Evolutionary conservation across 2,797 vertebrate species (phyloP).

Genomic region (Orestias chungarensis): DNA sequence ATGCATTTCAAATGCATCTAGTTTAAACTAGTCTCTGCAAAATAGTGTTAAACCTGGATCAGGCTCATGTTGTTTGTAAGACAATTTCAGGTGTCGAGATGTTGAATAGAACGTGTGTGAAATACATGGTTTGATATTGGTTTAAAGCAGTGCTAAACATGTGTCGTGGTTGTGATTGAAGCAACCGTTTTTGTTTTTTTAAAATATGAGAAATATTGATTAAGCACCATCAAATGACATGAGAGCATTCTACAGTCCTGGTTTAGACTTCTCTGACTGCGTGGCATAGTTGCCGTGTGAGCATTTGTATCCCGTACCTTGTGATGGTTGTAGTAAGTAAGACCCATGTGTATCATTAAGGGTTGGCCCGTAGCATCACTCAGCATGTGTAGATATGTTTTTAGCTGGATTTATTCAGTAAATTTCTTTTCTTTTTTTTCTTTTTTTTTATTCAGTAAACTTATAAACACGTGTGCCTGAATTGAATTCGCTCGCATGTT

Average conservation of each 20-base stretch:
- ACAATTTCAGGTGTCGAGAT: not conserved
- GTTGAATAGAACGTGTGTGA: not conserved
- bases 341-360: constrained; percentile 3
- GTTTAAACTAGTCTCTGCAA: not conserved
- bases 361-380: constrained; percentile 11
- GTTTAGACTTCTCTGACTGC: not conserved
- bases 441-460: constrained; percentile 11
- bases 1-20: not conserved
- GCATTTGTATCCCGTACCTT: not conserved
- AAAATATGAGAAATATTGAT: no score
- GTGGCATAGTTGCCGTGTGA: not conserved
- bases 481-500: constrained; percentile 29
- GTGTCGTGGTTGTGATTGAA: not conserved
- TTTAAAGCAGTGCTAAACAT: no score
- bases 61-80: not conserved
- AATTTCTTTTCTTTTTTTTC: no score
- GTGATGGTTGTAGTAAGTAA: not conserved
- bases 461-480: constrained; percentile 14
- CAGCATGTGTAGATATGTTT: constrained; percentile 28
- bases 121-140: not conserved
- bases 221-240: not conserved
- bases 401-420: constrained; percentile 20
- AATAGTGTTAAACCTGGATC: not conserved
- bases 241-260: not conserved
- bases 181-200: not conserved